Evolutionary conservation across 2,113 vertebrate genomes (phyloP).

Genomic region (Panurus biarmicus): DNA sequence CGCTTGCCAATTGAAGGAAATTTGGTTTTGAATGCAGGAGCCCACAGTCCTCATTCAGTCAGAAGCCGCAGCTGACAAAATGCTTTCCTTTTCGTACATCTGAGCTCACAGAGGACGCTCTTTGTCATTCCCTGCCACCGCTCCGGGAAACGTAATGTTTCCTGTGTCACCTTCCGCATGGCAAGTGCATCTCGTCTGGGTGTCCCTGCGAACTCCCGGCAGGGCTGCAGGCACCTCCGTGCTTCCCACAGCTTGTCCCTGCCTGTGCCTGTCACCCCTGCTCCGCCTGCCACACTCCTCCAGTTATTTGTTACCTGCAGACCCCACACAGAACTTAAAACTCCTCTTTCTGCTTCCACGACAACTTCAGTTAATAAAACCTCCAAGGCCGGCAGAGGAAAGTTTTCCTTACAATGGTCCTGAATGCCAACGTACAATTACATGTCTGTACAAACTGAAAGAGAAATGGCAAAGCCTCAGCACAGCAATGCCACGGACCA

Average conservation of each 20-base stretch:
- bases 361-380: not conserved
- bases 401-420: not conserved
- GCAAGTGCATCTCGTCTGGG: not conserved
- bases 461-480: not conserved
- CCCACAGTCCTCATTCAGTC: conserved; percentile 1
- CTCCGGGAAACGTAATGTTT: not conserved
- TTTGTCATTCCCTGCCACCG: not conserved
- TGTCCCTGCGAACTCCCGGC: not conserved
- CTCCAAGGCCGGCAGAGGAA: not conserved
- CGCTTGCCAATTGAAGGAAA: not conserved
- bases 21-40: conserved; percentile 21
- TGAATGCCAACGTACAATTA: not conserved
- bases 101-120: not conserved
- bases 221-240: not conserved
- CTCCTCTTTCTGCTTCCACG: not conserved
- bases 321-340: not conserved
- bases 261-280: not conserved
- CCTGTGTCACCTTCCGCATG: not conserved
- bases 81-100: not conserved
- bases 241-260: conserved; percentile 5
- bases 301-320: not conserved
- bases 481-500: not conserved
- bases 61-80: conserved; percentile 1
- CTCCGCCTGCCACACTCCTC: not conserved
- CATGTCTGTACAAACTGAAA: not conserved